Conservation (phyloP, 2,113 vertebrate species). For the Hippocampus abdominalis region DNA sequence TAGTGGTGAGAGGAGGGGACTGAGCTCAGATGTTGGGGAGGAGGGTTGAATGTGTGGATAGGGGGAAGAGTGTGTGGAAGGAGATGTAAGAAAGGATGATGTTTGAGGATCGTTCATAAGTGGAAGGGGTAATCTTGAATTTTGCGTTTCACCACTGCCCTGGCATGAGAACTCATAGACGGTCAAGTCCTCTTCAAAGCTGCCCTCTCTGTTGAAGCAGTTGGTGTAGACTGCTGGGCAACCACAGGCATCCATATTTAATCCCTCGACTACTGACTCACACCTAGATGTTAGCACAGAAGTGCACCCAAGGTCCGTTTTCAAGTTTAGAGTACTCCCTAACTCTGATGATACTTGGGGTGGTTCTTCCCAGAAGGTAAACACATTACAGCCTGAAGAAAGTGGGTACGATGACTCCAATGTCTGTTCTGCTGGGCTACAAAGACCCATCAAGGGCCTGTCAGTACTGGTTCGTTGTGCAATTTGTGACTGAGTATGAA, state of each 20-base stretch:
- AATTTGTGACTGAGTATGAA: conserved; percentile 34
- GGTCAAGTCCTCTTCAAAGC: conserved; percentile 70
- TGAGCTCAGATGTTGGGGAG: conserved; percentile 66
- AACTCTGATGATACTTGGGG: conserved; percentile 23
- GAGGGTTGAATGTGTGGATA: conserved; percentile 60
- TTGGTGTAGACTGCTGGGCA: conserved; percentile 82
- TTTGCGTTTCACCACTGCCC: conserved; percentile 29
- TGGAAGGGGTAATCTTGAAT: conserved; percentile 39
- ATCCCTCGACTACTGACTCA: conserved; percentile 56
- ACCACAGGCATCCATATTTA: conserved; percentile 76
- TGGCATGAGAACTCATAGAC: conserved; percentile 66
- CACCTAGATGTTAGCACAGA: conserved; percentile 58
- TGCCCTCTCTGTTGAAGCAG: conserved; percentile 78
- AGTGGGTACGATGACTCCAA: conserved; percentile 17
- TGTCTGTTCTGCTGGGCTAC: conserved; percentile 32
- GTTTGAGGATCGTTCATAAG: conserved; percentile 51
- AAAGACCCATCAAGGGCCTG: conserved; percentile 52
- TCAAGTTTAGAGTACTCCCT: conserved; percentile 32
- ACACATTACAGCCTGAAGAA: conserved; percentile 54
- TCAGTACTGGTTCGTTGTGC: conserved; percentile 38
- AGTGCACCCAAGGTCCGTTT: conserved; percentile 56
- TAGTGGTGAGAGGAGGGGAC: conserved; percentile 69
- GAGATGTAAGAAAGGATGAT: conserved; percentile 54
- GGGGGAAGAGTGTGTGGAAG: conserved; percentile 71
- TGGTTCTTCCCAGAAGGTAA: conserved; percentile 54